Evolutionary conservation across 2,888 invertebrate species (phyloP).

Genomic region (Clitarchus hookeri): DNA sequence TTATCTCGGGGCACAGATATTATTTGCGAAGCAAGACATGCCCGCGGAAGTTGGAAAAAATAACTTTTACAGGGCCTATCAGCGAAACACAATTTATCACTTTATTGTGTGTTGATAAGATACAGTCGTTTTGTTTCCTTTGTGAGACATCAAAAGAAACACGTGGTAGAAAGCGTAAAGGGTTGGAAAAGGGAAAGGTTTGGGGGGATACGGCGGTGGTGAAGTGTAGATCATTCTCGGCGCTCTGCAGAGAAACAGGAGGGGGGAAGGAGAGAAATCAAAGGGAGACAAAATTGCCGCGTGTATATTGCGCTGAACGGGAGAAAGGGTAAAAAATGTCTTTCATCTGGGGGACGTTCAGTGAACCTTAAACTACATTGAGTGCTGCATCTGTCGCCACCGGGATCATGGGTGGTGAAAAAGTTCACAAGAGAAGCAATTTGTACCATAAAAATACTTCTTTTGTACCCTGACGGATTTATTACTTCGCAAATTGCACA

Average conservation of each 20-base stretch:
- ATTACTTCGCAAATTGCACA: no score
- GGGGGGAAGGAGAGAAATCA: not conserved
- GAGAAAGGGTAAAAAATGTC: no score
- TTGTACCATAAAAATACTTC: no score
- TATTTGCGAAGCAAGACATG: not conserved
- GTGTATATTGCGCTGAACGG: no score
- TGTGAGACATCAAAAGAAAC: not conserved
- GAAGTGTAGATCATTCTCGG: not conserved
- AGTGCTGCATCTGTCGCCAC: no score
- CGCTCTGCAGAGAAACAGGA: not conserved
- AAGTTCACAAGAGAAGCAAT: no score
- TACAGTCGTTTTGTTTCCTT: conserved; percentile 3
- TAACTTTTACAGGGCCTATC: not conserved
- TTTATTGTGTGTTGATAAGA: not conserved
- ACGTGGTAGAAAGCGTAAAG: no score
- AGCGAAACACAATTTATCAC: not conserved
- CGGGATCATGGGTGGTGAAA: no score
- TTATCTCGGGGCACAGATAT: not conserved
- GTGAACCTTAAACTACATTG: no score
- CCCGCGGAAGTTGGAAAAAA: not conserved
- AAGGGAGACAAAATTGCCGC: not conserved
- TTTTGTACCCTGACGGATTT: no score
- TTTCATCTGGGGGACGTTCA: no score
- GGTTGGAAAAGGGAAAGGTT: no score
- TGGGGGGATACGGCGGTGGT: not conserved